Percentiles rank a stretch among this genome's conserved stretches.
phyloP scores from a whole-genome alignment of 2,797 vertebrate genomes.

The Syncerus caffer region DNA sequence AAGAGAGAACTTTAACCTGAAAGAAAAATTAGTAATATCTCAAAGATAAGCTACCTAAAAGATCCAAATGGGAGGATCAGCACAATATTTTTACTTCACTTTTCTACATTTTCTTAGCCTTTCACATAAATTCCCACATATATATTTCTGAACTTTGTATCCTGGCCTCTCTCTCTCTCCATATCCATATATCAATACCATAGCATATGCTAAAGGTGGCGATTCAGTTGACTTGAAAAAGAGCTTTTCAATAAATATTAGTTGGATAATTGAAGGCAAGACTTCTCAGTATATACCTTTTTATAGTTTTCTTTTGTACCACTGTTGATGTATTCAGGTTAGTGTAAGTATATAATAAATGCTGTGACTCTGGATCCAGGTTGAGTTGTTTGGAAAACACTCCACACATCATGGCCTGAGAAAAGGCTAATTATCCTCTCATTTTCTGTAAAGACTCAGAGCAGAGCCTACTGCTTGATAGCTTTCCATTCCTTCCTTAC shows the following conservation, averaged over 20 bases:
- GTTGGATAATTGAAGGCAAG: background rate
- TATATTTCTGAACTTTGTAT: background rate
- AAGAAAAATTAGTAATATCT: background rate
- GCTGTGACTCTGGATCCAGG: background rate
- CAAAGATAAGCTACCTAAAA: background rate
- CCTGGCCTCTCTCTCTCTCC: background rate
- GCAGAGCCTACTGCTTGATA: background rate
- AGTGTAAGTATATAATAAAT: background rate
- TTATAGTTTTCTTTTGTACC: background rate
- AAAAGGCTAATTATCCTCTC: background rate
- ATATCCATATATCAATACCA: background rate
- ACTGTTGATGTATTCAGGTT: background rate
- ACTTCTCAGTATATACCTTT: background rate
- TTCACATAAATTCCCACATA: background rate
- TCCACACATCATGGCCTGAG: background rate
- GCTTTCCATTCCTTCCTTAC: background rate
- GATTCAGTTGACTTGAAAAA: background rate
- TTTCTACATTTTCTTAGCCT: background rate
- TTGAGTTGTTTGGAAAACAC: background rate
- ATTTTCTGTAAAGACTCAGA: background rate
- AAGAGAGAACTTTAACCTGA: background rate
- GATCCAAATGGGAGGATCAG: background rate
- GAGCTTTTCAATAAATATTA: background rate
- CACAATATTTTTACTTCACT: background rate
- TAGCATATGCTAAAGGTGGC: background rate